Evolutionary conservation across 1,140 invertebrate species (phyloP).

Genomic region (Sitobion miscanthi): DNA sequence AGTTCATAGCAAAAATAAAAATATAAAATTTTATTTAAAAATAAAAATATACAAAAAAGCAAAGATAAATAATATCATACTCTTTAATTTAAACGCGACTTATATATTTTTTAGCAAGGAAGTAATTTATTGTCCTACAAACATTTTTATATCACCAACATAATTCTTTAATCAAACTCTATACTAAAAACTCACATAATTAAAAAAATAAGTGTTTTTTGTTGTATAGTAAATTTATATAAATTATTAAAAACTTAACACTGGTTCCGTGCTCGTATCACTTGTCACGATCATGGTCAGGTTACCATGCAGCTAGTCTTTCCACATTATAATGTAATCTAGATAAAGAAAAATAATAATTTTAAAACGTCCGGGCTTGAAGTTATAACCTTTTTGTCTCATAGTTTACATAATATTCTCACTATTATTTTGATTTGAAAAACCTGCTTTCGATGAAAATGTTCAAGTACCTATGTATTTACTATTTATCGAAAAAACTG

Average conservation of each 20-base stretch:
- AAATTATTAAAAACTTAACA: background rate
- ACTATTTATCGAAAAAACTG: background rate
- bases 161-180: no score
- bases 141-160: no score
- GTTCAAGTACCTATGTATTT: background rate
- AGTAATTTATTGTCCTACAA: no score
- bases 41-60: no score
- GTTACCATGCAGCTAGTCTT: background rate
- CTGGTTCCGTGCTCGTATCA: background rate
- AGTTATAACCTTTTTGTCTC: background rate
- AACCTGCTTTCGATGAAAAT: background rate
- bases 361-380: background rate
- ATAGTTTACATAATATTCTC: background rate
- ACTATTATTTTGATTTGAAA: background rate
- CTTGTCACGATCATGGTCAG: background rate
- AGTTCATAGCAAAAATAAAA: no score
- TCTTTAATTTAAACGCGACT: no score
- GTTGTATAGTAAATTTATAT: no score
- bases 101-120: no score
- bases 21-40: no score
- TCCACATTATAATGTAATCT: background rate
- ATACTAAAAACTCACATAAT: no score
- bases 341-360: slow-evolving; percentile 5
- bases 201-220: no score
- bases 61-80: no score